Evolutionary conservation across 1,140 invertebrate genomes (phyloP).

Genomic region (Sycophaga agraensis): DNA sequence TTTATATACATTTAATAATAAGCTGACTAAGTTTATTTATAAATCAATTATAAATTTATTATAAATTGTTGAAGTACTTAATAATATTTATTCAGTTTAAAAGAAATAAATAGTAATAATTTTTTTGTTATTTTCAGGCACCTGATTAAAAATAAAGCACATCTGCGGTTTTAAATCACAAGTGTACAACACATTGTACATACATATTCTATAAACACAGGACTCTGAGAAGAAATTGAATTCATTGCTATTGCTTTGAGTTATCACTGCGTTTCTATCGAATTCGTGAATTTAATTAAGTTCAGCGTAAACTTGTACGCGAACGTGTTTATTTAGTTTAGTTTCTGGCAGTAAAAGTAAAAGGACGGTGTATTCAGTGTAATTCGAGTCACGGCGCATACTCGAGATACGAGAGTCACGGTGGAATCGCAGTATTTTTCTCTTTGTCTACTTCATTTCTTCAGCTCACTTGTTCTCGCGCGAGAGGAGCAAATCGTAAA

Average conservation of each 20-base stretch:
- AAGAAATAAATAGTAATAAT: slow-evolving; percentile 19
- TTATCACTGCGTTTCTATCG: not conserved
- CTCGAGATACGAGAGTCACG: slow-evolving; percentile 23
- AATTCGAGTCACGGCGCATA: slow-evolving; percentile 39
- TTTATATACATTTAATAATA: not conserved
- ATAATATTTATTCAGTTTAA: not conserved
- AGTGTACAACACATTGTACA: slow-evolving; percentile 7
- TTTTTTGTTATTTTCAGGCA: slow-evolving; percentile 69
- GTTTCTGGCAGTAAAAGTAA: slow-evolving; percentile 4
- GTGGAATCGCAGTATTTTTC: slow-evolving; percentile 25
- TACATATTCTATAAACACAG: slow-evolving; percentile 26
- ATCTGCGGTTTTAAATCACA: slow-evolving; percentile 76
- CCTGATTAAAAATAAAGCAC: slow-evolving; percentile 90
- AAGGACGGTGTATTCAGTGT: not conserved
- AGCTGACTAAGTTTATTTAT: not conserved
- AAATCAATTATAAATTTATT: not conserved
- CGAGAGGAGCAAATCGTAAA: slow-evolving; percentile 32
- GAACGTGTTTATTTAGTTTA: slow-evolving; percentile 9
- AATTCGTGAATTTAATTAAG: slow-evolving; percentile 12
- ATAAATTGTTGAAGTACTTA: no score
- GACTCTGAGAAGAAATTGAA: slow-evolving; percentile 14
- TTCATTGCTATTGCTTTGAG: slow-evolving; percentile 3
- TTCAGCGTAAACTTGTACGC: not conserved
- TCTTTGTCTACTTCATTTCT: slow-evolving; percentile 21
- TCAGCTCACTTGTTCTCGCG: not conserved